Evolutionary conservation across 2,888 invertebrate species (phyloP), one percentile per base, ranked within the genome.

Genomic region (Synanthedon vespiformis): DNA sequence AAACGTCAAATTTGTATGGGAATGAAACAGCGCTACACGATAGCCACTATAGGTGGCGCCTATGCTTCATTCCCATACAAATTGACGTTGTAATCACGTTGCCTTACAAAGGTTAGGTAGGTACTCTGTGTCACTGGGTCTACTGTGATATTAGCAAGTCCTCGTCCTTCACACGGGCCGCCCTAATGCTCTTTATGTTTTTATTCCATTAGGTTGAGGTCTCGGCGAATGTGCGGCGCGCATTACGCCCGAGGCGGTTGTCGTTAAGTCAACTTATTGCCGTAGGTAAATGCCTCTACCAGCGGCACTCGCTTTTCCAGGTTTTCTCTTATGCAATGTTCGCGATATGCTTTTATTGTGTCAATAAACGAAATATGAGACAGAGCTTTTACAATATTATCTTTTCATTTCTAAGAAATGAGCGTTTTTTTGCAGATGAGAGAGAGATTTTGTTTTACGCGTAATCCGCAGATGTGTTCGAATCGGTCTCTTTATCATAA

Each of bases 201-300:
- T 80, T 78, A 79, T 81, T 80, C 78, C 80, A 80, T 80, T 80
- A 80, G 68, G 65, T 52, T 61, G 63, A 62, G 67, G 66, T 64
- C 68, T 62, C 61, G 61, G 54, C 61, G 58, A 63, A 65, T 68
- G 64, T 65, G 64, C 58, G 61, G 62, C 62, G 58, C 62, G 56
- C 62, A 71, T 72, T 68, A 68, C 64, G 62, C 56, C 53, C 57
- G 53, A 57, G 63, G 58, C 54, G 55, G 65, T 64, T 68, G 67
- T 63, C 69, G 71, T 74, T 74, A 71, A 67, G 68, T 64, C 64
- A 67, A 69, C 68, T 64, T 70, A 71, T 66, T 63, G 67, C 66
- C 60, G 57, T 58, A 63, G 62, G 69, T 68, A 67, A 66, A 65
- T 34, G 64, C 60, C 52, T 61, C 66, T 14, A 18, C 48, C 48